These are phyloP conservation scores for Escarpia spicata DNA, from an alignment of 2,888 invertebrate genomes.

Conservation along the genomic window DNA sequence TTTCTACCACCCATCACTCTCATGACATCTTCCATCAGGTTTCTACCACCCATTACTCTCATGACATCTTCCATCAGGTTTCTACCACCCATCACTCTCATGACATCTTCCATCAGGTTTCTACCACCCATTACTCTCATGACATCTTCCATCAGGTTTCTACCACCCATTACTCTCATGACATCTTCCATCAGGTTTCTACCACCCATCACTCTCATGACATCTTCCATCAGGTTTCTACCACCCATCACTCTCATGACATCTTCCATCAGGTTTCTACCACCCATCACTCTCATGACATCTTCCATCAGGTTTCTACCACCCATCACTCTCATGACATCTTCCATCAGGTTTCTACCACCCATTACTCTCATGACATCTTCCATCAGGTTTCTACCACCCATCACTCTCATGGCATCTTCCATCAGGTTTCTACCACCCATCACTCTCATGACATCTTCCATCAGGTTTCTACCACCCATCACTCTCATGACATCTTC, in stretches of 20 bases:
- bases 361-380: background rate
- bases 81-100: background rate
- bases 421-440: background rate
- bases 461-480: background rate
- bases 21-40: too few relatives aligned
- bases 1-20: background rate
- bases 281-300: background rate
- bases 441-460: background rate
- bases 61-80: too few relatives aligned
- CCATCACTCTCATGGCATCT: background rate
- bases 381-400: background rate
- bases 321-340: background rate
- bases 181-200: too few relatives aligned
- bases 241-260: background rate
- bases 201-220: background rate
- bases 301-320: background rate
- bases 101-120: too few relatives aligned
- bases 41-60: background rate
- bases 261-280: background rate
- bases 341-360: background rate
- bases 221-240: background rate
- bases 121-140: background rate
- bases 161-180: background rate
- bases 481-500: background rate
- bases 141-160: too few relatives aligned